Percentiles rank a stretch among this genome's conserved stretches.
Evolutionary conservation across 2,797 vertebrate species (phyloP).

Genomic region (Corythornis leucogaster): DNA sequence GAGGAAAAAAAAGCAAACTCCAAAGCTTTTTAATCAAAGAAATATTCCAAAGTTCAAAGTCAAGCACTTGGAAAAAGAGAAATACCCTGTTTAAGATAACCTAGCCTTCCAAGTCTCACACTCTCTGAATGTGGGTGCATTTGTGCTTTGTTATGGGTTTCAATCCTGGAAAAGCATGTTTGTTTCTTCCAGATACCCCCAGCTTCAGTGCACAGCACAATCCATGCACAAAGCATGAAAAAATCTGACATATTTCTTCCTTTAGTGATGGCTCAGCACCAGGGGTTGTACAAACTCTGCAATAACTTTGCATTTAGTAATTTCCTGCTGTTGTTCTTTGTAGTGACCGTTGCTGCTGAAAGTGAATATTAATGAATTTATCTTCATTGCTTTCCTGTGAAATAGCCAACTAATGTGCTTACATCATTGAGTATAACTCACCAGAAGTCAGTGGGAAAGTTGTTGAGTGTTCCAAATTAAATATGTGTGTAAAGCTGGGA

Average conservation of each 20-base stretch:
- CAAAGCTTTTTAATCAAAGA: slow-evolving; percentile 17
- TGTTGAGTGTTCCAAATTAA: neutral
- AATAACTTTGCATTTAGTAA: slow-evolving; percentile 35
- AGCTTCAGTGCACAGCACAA: neutral
- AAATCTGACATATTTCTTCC: neutral
- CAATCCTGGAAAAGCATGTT: neutral
- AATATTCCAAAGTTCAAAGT: neutral
- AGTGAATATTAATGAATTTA: slow-evolving; percentile 26
- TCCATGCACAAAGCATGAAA: neutral
- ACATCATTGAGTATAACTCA: neutral
- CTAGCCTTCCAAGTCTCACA: neutral
- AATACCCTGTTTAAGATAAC: neutral
- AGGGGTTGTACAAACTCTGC: neutral
- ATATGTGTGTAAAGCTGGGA: neutral
- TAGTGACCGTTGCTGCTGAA: neutral
- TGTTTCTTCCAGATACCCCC: neutral
- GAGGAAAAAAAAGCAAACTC: neutral
- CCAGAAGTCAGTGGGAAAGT: neutral
- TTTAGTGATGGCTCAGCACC: neutral
- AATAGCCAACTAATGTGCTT: neutral
- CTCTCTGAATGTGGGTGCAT: neutral
- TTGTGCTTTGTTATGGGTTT: neutral
- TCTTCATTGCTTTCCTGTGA: slow-evolving; percentile 12
- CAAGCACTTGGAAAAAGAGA: neutral
- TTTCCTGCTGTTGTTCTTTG: slow-evolving; percentile 28